phyloP scores from a whole-genome alignment of 2,797 vertebrate species.

The Cynodonichthys magdalenae region DNA sequence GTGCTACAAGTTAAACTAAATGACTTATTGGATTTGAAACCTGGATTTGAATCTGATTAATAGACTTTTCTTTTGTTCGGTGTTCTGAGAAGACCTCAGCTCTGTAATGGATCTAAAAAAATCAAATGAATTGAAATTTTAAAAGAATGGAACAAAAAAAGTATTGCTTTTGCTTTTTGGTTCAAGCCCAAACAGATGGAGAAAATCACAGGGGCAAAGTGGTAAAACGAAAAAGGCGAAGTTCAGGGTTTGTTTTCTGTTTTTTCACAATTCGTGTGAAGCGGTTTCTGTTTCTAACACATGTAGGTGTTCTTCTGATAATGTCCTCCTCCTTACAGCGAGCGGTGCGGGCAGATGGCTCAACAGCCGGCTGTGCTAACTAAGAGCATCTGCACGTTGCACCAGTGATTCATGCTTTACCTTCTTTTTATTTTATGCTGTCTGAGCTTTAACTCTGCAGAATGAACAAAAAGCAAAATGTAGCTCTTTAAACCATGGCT shows the following conservation, averaged over 20 bases:
- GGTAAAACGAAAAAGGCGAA: neutral
- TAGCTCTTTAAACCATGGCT: neutral
- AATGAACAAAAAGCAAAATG: neutral
- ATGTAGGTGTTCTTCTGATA: slow-evolving; percentile 14
- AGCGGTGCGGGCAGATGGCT: slow-evolving; percentile 16
- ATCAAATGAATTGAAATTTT: no score
- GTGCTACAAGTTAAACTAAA: no score
- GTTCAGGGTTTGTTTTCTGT: neutral
- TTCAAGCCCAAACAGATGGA: neutral
- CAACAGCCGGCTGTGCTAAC: neutral
- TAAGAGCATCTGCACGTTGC: slow-evolving; percentile 7
- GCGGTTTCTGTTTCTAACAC: neutral
- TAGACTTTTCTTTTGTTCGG: no score
- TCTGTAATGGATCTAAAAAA: no score
- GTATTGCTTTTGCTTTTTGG: neutral
- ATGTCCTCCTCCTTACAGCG: slow-evolving; percentile 9
- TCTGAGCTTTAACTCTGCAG: neutral
- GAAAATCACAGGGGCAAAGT: neutral
- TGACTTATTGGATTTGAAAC: no score
- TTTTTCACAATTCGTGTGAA: neutral
- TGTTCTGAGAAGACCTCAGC: no score
- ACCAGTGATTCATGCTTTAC: slow-evolving; percentile 11
- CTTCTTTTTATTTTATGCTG: slow-evolving; percentile 2
- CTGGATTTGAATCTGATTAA: no score
- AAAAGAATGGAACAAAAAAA: no score